Percentiles rank a stretch among this genome's conserved stretches.
Evolutionary conservation across 2,797 vertebrate genomes (phyloP).

Genomic region (Gallinago solitaria): DNA sequence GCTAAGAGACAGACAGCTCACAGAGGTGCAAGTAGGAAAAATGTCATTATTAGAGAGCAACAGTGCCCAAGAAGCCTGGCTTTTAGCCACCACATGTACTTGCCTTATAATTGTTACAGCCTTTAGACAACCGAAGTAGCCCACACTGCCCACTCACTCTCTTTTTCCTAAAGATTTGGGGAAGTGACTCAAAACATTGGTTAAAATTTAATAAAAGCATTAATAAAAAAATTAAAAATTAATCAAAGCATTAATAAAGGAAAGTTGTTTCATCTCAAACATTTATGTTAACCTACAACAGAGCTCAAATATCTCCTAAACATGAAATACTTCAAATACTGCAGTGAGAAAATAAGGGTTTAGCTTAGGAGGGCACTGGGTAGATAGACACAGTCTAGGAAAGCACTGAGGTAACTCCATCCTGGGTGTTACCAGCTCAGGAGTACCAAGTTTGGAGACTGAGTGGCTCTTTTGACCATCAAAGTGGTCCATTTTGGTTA

Average conservation of each 20-base stretch:
- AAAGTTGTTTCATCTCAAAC: slow-evolving; percentile 12
- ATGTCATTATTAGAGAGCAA: not conserved
- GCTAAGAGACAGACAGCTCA: not conserved
- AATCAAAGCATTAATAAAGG: slow-evolving; percentile 46
- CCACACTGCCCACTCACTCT: not conserved
- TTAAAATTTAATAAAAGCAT: slow-evolving; percentile 43
- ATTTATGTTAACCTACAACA: not conserved
- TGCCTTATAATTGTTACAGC: not conserved
- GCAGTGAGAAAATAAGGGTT: not conserved
- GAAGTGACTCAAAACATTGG: slow-evolving; percentile 19
- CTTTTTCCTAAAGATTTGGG: not conserved
- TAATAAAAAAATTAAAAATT: slow-evolving; percentile 50
- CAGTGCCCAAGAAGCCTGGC: not conserved
- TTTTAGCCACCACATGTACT: not conserved
- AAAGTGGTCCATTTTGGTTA: not conserved
- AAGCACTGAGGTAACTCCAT: not conserved
- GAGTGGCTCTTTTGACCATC: not conserved
- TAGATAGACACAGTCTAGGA: not conserved
- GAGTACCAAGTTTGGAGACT: not conserved
- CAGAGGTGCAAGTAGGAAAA: not conserved
- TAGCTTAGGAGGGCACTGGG: not conserved
- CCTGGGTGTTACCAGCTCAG: not conserved
- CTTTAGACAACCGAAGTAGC: not conserved
- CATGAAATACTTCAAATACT: not conserved
- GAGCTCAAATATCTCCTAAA: slow-evolving; percentile 15